Conservation (phyloP, 1,140 invertebrate genomes). For the Sipha flava region DNA sequence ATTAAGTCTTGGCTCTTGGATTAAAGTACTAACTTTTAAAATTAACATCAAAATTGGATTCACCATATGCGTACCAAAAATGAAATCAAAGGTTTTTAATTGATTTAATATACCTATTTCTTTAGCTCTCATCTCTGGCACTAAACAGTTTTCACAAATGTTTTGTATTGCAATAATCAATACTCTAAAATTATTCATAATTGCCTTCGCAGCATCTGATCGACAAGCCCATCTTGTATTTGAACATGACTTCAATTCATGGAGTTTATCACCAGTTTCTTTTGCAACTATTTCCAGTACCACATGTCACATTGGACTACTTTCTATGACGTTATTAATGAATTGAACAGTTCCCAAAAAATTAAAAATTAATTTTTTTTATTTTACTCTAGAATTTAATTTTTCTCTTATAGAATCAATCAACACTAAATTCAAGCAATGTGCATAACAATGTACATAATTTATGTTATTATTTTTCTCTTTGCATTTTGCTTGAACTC, state of each 20-base stretch:
- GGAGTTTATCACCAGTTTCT: constrained; percentile 23
- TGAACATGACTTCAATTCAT: constrained; percentile 32
- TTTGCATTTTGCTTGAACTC: constrained; percentile 27
- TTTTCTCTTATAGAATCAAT: neutral
- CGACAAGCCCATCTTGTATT: constrained; percentile 32
- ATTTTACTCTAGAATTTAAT: neutral
- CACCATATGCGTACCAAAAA: constrained; percentile 24
- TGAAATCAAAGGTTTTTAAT: constrained; percentile 33
- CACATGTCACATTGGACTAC: constrained; percentile 34
- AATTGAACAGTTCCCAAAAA: constrained; percentile 25
- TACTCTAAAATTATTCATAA: neutral
- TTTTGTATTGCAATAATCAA: constrained; percentile 24
- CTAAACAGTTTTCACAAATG: neutral
- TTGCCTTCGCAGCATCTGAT: constrained; percentile 28
- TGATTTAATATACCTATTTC: constrained; percentile 27
- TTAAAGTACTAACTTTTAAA: constrained; percentile 29
- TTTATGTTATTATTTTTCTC: neutral
- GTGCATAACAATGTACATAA: constrained; percentile 27
- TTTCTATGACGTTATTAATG: constrained; percentile 31
- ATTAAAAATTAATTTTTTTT: neutral
- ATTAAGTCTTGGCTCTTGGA: constrained; percentile 22
- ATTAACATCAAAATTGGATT: constrained; percentile 29
- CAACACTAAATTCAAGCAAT: constrained; percentile 20
- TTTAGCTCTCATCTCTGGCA: constrained; percentile 23
- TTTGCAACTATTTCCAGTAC: constrained; percentile 30